Base-by-base conservation (phyloP, 2,888 invertebrate species). In the Heteromyza rotundicornis region DNA sequence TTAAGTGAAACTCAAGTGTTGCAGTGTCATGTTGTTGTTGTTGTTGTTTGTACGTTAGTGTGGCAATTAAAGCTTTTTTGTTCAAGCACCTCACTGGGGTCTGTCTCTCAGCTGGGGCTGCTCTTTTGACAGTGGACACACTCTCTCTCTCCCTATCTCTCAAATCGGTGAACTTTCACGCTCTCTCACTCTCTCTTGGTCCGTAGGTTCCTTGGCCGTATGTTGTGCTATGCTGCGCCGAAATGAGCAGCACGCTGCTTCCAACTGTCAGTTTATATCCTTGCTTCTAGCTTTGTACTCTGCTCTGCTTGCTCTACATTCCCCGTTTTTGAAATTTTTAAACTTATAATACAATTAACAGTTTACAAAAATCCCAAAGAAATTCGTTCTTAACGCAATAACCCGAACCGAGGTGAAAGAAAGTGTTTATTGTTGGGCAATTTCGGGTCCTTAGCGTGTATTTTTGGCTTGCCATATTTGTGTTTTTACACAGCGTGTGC, bases 191-290 rank as follows among this genome's bases (percentile, higher is more conserved):
- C 50, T 35, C 51, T 20, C 40, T 22, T 17, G 8, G 36, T 58
- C 35, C 24, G 12, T 49, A 22, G 27, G 24, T 22, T 22, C n/a
- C 27, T 0, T 2, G 14, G 24, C 7, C 17, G 7, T 2, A 10
- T 32, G 53, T 5, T 32, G 35, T 27, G 24, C 53, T 35, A 2
- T 47, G 19, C 20, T 17, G 5, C 5, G 14, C 40, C 40, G n/a
- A 40, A 40, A n/a, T 40, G 40, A 40, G 32, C 23, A 49, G 24
- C 54, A 47, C 24, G 55, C 27, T 52, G 32, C 12, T 40, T 14
- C 53, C 32, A n/a, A 17, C 49, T 66, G 61, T 65, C 67, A 71
- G 70, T 69, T 71, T 67, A 67, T 64, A 69, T 70, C 68, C 65
- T 68, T 65, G 71, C 68, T 69, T 68, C 57, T 66, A 65, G 67